Evolutionary conservation across 2,888 invertebrate species (phyloP).

Genomic region (Bombyx huttoni): DNA sequence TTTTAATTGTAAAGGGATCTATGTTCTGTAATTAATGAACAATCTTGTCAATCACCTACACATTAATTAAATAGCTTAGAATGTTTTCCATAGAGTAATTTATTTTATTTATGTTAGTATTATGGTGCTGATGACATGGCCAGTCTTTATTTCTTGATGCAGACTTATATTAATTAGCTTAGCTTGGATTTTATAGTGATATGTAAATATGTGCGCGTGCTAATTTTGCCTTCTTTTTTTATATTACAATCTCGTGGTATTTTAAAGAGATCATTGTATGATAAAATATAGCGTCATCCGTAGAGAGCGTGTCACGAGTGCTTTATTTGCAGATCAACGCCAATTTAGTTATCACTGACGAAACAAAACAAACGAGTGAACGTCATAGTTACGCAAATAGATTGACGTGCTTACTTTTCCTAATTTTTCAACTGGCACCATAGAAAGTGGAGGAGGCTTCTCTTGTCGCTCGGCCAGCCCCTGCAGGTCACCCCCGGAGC

Average conservation of each 20-base stretch:
- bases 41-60: background rate
- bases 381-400: slow-evolving; percentile 12
- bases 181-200: too few species aligned
- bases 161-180: too few species aligned
- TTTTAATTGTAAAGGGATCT: too few species aligned
- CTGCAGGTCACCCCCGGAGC: slow-evolving; percentile 78
- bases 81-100: too few species aligned
- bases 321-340: background rate
- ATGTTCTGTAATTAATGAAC: background rate
- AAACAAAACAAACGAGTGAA: slow-evolving; percentile 3
- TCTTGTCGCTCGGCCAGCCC: slow-evolving; percentile 71
- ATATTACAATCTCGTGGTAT: background rate
- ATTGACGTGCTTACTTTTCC: slow-evolving; percentile 72
- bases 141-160: too few species aligned
- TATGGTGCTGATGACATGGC: too few species aligned
- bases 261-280: background rate
- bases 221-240: too few species aligned
- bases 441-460: slow-evolving; percentile 64
- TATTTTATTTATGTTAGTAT: too few species aligned
- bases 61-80: background rate
- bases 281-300: background rate
- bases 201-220: too few species aligned
- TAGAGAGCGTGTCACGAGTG: background rate
- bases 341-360: background rate
- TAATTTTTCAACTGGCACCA: slow-evolving; percentile 82